Percentiles rank a stretch among this genome's conserved stretches.
phyloP scores from a whole-genome alignment of 2,888 invertebrate species.

The Drosophila neonasuta region DNA sequence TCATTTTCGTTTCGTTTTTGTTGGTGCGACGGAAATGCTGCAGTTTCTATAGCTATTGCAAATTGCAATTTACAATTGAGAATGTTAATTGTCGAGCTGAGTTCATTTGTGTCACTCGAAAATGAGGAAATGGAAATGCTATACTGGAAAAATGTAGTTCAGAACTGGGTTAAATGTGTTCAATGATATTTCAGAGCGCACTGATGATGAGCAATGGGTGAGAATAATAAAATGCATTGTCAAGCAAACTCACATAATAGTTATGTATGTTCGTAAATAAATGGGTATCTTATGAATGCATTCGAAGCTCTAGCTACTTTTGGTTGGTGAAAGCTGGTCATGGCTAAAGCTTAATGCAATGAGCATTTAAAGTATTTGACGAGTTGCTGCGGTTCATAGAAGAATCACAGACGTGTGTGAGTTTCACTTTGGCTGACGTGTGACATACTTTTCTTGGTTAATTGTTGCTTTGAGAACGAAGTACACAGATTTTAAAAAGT shows the following conservation, averaged over 20 bases:
- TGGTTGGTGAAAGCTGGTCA: conserved; percentile 49
- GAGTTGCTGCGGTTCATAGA: conserved; percentile 13
- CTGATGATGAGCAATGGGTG: conserved; percentile 15
- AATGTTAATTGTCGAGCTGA: conserved; percentile 51
- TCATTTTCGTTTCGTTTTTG: conserved; percentile 5
- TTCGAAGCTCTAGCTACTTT: background rate
- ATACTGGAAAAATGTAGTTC: conserved; percentile 8
- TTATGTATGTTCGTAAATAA: background rate
- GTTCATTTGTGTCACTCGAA: conserved; percentile 36
- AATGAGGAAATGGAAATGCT: conserved; percentile 37
- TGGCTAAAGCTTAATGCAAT: conserved; percentile 34
- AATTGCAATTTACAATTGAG: conserved; percentile 42
- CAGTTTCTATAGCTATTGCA: conserved; percentile 42
- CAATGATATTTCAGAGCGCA: conserved; percentile 47
- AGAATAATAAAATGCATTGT: conserved; percentile 36
- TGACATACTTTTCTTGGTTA: conserved; percentile 40
- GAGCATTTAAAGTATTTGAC: conserved; percentile 23
- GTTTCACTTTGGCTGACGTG: conserved; percentile 42
- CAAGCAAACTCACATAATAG: conserved; percentile 13
- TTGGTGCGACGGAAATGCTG: conserved; percentile 44
- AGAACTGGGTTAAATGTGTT: conserved; percentile 62
- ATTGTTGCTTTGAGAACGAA: background rate
- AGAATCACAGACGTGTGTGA: conserved; percentile 42
- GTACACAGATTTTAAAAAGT: no score
- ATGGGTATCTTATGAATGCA: conserved; percentile 7